Evolutionary conservation across 2,113 vertebrate genomes (phyloP).

Genomic region (Eidolon helvum): DNA sequence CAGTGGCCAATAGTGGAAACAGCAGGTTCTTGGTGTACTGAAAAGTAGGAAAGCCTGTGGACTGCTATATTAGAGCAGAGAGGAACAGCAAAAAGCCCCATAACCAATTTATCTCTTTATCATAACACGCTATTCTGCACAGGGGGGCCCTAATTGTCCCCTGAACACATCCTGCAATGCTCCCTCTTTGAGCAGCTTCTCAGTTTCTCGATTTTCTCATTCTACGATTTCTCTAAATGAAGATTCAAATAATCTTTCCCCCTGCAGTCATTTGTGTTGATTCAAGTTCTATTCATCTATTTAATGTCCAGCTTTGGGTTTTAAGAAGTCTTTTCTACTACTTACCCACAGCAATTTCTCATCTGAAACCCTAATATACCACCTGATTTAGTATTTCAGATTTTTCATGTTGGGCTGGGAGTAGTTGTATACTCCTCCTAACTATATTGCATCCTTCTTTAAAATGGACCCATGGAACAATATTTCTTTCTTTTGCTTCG

Average conservation of each 20-base stretch:
- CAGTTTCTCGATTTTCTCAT: not conserved
- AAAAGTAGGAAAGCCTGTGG: not conserved
- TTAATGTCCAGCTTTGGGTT: not conserved
- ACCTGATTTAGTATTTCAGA: not conserved
- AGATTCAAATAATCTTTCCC: not conserved
- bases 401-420: not conserved
- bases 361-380: not conserved
- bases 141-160: not conserved
- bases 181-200: not conserved
- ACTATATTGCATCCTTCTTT: not conserved
- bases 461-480: not conserved
- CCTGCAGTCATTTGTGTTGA: not conserved
- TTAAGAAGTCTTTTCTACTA: not conserved
- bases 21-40: not conserved
- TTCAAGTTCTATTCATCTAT: not conserved
- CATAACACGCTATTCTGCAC: accelerated
- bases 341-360: not conserved
- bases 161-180: not conserved
- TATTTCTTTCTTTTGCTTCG: not conserved
- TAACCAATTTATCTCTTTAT: not conserved
- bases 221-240: not conserved
- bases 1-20: too few species aligned
- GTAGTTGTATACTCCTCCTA: not conserved
- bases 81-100: not conserved
- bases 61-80: not conserved